Percentiles rank a stretch among this genome's conserved stretches.
These are phyloP conservation scores for Acipenser ruthenus DNA, from an alignment of 2,797 vertebrate species.

Conservation along the genomic window DNA sequence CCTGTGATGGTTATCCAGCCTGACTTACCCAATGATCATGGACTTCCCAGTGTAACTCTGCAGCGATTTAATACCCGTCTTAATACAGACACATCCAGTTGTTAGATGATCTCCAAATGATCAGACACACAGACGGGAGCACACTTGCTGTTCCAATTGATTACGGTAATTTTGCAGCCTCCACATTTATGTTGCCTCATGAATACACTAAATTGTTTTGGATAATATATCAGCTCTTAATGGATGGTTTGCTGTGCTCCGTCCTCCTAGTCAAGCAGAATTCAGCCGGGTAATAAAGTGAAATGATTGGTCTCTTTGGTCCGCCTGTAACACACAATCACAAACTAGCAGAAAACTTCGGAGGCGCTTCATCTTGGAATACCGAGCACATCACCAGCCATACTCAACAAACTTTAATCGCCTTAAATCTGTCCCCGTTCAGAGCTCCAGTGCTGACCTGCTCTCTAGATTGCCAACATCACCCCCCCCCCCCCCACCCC, in stretches of 20 bases:
- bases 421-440: constrained; percentile 33
- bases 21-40: constrained; percentile 79
- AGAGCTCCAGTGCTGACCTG: constrained; percentile 35
- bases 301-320: constrained; percentile 87
- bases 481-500: not conserved
- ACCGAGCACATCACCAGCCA: constrained; percentile 53
- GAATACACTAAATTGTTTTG: constrained; percentile 96
- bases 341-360: constrained; percentile 81
- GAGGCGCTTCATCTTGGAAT: constrained; percentile 66
- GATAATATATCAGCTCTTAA: constrained; percentile 92
- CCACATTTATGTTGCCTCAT: constrained; percentile 94
- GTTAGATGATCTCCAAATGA: constrained; percentile 69
- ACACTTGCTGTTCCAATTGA: constrained; percentile 84
- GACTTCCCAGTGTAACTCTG: constrained; percentile 70
- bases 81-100: constrained; percentile 70
- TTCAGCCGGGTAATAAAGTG: constrained; percentile 78
- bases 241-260: constrained; percentile 80
- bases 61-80: constrained; percentile 71
- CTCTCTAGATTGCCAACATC: constrained; percentile 36
- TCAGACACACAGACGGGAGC: constrained; percentile 75
- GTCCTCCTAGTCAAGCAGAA: constrained; percentile 80
- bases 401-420: constrained; percentile 45
- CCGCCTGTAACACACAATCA: constrained; percentile 73
- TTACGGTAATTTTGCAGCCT: constrained; percentile 94
- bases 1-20: constrained; percentile 75